Percentiles rank a stretch among this genome's conserved stretches.
These are phyloP conservation scores for Marasmarcha lunaedactyla DNA, from an alignment of 2,888 invertebrate genomes.

Conservation along the genomic window DNA sequence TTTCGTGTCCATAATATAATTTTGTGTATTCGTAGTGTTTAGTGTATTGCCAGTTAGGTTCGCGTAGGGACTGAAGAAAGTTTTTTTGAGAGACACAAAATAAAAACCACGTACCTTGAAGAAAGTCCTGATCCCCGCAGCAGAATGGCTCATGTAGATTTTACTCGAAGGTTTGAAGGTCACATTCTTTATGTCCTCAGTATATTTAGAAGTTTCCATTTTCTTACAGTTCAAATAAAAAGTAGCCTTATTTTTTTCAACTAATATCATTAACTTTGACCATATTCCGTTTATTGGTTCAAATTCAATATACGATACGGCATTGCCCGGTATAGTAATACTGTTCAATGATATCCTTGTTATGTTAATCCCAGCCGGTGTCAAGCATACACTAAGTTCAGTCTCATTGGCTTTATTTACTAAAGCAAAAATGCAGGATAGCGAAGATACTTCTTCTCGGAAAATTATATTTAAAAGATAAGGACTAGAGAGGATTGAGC, in stretches of 20 bases:
- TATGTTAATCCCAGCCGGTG: conserved; percentile 5
- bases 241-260: conserved; percentile 16
- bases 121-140: neutral
- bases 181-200: conserved; percentile 1
- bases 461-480: too few species aligned
- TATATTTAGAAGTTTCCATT: neutral
- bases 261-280: conserved; percentile 21
- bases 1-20: too few species aligned
- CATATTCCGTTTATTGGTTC: conserved; percentile 11
- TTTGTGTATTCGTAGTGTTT: too few species aligned
- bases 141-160: neutral
- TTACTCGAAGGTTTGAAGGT: neutral
- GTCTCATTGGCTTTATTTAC: conserved; percentile 14
- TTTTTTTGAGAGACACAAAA: too few species aligned
- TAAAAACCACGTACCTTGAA: too few species aligned
- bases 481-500: too few species aligned
- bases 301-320: conserved; percentile 1
- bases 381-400: conserved; percentile 27
- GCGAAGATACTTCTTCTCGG: neutral
- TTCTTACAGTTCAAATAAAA: conserved; percentile 20
- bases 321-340: conserved; percentile 4
- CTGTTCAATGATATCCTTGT: conserved; percentile 18
- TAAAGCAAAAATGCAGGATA: conserved; percentile 35
- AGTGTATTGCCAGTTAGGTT: too few species aligned
- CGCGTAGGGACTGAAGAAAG: too few species aligned